Evolutionary conservation across 2,113 vertebrate species (phyloP), one percentile per base, ranked within the genome.

Genomic region (Oreochromis aureus): DNA sequence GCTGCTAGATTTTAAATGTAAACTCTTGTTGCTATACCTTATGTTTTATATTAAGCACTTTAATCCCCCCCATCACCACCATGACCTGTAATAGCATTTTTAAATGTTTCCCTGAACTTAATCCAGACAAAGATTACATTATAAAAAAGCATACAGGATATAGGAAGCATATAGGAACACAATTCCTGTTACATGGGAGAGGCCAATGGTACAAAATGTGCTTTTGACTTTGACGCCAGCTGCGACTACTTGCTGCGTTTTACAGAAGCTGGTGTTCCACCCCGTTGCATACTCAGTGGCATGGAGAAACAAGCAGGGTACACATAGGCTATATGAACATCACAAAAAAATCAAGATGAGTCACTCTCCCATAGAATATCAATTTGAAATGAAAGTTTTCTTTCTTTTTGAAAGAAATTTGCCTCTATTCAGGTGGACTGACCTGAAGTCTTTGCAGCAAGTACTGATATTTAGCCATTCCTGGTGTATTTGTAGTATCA

Each of bases 381-480:
- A 13, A 78, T 89, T 91, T 90, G 6, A 86, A 87, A 92, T 89
- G 9, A 85, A 86, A 87, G 82, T 76, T 92, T 91, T 12, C 78
- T 55, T 12, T 71, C 36, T 7, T 44, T 24, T 41, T 71, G 36
- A 54, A 82, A 82, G 82, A 78, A 51, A 24, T 18, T 36, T 54
- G 71, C 30, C 22, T 22, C n/a, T 36, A 41, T 81, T 86, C 73
- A 53, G 76, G 53, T 63, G 63, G 58, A 66, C 39, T 88, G 36
- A 54, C 86, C 54, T 80, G 71, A 78, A 88, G 88, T 10, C 32
- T 76, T 79, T 80, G 86, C 66, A 76, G 44, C 63, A 56, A 56
- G 71, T 83, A 66, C 89, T 93, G 59, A 92, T 90, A 90, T 90
- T 92, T 94, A 91, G 76, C 46, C 81, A 78, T 41, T 76, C 54